Conservation (phyloP, 2,888 invertebrate species). For the Netelia melanura region DNA sequence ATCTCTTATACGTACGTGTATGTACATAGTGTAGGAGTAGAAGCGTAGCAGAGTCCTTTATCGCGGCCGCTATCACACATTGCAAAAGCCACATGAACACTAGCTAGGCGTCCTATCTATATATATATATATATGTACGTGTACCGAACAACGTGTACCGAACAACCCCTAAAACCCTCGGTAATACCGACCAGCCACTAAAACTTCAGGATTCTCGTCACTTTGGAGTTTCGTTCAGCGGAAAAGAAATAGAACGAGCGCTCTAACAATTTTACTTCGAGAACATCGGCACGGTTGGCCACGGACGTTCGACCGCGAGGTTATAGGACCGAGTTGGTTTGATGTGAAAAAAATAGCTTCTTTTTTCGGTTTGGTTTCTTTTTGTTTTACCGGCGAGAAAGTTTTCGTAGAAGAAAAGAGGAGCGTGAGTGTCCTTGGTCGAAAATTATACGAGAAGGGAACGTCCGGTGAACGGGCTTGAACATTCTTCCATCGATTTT, state of each 20-base stretch:
- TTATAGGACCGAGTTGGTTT: background rate
- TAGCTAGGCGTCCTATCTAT: background rate
- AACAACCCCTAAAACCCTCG: background rate
- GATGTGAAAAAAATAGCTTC: background rate
- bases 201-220: slow-evolving; percentile 44
- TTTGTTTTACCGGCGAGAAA: background rate
- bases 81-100: slow-evolving; percentile 19
- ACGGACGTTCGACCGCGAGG: background rate
- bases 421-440: background rate
- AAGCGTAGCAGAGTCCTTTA: slow-evolving; percentile 1
- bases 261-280: background rate
- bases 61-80: slow-evolving; percentile 13
- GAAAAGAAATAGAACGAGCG: background rate
- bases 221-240: slow-evolving; percentile 10
- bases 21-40: slow-evolving; percentile 1
- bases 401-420: background rate
- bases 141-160: slow-evolving; percentile 9
- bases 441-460: background rate
- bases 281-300: background rate
- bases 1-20: background rate
- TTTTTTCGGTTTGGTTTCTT: background rate
- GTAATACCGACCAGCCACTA: background rate
- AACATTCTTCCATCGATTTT: background rate
- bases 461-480: background rate
- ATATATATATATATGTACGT: slow-evolving; percentile 1